Evolutionary conservation across 1,140 invertebrate species (phyloP).

Genomic region (Lordiphosa stackelbergi): DNA sequence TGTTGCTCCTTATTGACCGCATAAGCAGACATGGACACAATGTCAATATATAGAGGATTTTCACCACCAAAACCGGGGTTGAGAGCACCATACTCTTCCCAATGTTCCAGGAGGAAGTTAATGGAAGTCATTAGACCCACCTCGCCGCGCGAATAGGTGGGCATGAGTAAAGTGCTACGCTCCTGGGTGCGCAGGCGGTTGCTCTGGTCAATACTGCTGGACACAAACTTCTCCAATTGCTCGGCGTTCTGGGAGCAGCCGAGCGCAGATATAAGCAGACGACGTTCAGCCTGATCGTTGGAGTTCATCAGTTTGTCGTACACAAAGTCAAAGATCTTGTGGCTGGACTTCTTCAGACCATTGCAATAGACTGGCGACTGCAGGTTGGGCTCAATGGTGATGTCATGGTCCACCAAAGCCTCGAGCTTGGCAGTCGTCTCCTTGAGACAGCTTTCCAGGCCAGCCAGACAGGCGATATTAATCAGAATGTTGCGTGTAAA

Average conservation of each 20-base stretch:
- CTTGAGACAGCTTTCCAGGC: slow-evolving; percentile 75
- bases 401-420: slow-evolving; percentile 76
- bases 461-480: slow-evolving; percentile 78
- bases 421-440: slow-evolving; percentile 73
- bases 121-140: slow-evolving; percentile 49
- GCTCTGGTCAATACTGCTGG: slow-evolving; percentile 50
- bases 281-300: slow-evolving; percentile 79
- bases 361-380: slow-evolving; percentile 81
- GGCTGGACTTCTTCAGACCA: slow-evolving; percentile 80
- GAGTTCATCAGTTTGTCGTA: slow-evolving; percentile 80
- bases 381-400: slow-evolving; percentile 56
- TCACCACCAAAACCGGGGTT: slow-evolving; percentile 57
- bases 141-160: slow-evolving; percentile 58
- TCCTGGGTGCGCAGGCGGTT: slow-evolving; percentile 55
- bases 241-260: slow-evolving; percentile 78
- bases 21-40: slow-evolving; percentile 53
- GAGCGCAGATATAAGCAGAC: slow-evolving; percentile 78
- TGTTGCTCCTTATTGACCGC: slow-evolving; percentile 49
- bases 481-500: slow-evolving; percentile 76
- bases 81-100: slow-evolving; percentile 45
- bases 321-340: slow-evolving; percentile 82
- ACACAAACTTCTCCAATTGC: slow-evolving; percentile 54
- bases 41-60: slow-evolving; percentile 55
- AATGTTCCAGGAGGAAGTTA: slow-evolving; percentile 55
- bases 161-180: slow-evolving; percentile 51